phyloP scores from a whole-genome alignment of 2,797 vertebrate genomes.

The Clarias laeviceps region DNA sequence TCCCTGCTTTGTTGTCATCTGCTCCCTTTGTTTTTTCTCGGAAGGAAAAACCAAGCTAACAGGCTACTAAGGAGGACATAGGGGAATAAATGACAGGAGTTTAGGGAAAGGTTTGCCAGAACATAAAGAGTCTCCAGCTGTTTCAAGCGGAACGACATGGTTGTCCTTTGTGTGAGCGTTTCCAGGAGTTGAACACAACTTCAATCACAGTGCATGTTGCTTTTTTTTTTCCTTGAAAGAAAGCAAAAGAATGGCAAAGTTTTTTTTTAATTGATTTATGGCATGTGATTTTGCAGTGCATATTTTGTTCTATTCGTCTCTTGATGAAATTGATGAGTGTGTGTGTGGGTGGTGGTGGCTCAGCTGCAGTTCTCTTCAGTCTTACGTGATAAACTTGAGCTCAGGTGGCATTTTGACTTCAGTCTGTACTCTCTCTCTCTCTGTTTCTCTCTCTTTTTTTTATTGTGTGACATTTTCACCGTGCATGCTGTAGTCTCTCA shows the following conservation, averaged over 20 bases:
- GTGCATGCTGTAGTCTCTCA: slow-evolving; percentile 27
- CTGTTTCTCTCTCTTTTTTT: background rate
- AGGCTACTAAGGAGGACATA: slow-evolving; percentile 14
- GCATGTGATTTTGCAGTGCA: background rate
- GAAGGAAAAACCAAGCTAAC: slow-evolving; percentile 39
- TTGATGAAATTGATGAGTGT: background rate
- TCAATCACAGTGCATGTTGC: slow-evolving; percentile 5
- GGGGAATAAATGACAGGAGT: slow-evolving; percentile 43
- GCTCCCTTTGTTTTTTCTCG: slow-evolving; percentile 55
- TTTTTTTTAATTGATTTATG: background rate
- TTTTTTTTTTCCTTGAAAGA: background rate
- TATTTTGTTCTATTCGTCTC: background rate
- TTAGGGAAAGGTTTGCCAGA: slow-evolving; percentile 35
- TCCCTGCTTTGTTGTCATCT: slow-evolving; percentile 40
- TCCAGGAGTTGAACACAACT: slow-evolving; percentile 2
- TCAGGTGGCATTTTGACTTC: slow-evolving; percentile 32
- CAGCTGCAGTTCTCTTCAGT: background rate
- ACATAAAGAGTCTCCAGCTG: slow-evolving; percentile 40
- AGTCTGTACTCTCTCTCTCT: slow-evolving; percentile 9
- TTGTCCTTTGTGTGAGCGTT: slow-evolving; percentile 32
- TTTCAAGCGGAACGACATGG: slow-evolving; percentile 26
- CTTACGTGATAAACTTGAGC: slow-evolving; percentile 11
- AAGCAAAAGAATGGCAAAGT: background rate
- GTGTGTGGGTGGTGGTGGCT: no score
- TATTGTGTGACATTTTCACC: slow-evolving; percentile 8